These are phyloP conservation scores for Ascidia mentula DNA, from an alignment of 23 tunicate species.

Conservation along the genomic window DNA sequence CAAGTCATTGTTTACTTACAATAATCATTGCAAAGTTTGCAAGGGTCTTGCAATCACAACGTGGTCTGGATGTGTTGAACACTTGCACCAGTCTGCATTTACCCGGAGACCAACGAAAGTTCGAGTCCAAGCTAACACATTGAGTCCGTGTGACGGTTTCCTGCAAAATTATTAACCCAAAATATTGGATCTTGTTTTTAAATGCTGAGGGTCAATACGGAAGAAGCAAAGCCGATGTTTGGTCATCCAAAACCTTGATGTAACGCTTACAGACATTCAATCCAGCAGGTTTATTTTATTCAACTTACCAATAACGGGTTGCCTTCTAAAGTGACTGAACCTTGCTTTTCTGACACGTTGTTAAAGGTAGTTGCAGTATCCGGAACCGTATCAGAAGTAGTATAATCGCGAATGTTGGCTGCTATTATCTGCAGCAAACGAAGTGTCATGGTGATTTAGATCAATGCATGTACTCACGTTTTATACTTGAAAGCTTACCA, in stretches of 20 bases:
- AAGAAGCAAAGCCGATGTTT: no score
- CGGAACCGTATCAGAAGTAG: neutral
- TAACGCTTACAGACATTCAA: no score
- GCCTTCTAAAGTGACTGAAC: neutral
- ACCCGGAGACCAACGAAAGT: neutral
- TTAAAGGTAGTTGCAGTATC: neutral
- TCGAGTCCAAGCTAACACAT: neutral
- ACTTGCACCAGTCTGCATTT: constrained; percentile 1
- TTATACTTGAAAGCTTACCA: no score
- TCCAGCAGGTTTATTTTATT: no score
- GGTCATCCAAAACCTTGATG: no score
- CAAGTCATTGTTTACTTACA: neutral
- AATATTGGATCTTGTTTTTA: no score
- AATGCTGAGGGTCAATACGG: no score
- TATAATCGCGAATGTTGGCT: neutral
- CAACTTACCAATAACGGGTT: neutral
- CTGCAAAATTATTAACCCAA: neutral
- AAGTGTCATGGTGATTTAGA: no score
- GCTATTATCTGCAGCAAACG: neutral
- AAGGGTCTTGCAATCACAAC: neutral
- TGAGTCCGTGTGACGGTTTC: neutral
- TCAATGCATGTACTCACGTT: no score
- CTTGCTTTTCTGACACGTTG: neutral
- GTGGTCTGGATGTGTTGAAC: neutral
- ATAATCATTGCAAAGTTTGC: constrained; percentile 11